Evolutionary conservation across 2,113 vertebrate genomes (phyloP).

Genomic region (Poecilia latipinna): DNA sequence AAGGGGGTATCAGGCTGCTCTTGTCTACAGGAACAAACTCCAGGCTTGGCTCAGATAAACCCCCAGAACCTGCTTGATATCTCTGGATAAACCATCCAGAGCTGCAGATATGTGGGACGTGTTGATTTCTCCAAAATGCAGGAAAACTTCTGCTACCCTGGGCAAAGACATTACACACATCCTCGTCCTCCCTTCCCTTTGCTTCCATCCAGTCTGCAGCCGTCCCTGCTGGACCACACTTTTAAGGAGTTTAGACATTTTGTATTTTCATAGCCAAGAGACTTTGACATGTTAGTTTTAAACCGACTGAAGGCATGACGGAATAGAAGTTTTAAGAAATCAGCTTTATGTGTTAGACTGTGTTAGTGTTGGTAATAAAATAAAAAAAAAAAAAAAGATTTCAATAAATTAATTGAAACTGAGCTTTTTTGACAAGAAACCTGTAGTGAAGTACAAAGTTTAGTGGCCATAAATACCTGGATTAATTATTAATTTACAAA

Average conservation of each 20-base stretch:
- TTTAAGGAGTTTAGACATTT: too few species aligned
- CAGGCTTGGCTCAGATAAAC: slow-evolving; percentile 84
- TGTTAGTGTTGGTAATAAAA: too few species aligned
- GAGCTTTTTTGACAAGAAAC: too few species aligned
- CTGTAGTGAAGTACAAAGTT: too few species aligned
- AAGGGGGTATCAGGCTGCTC: slow-evolving; percentile 23
- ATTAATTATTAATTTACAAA: too few species aligned
- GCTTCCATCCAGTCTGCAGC: slow-evolving; percentile 38
- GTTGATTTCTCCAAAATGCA: slow-evolving; percentile 81
- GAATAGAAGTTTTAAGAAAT: background rate
- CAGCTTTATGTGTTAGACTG: background rate
- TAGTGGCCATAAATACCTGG: too few species aligned
- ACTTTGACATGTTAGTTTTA: background rate
- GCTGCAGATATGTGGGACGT: slow-evolving; percentile 85
- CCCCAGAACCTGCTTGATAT: slow-evolving; percentile 71
- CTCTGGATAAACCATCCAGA: slow-evolving; percentile 56
- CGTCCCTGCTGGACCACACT: slow-evolving; percentile 15
- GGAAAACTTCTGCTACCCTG: slow-evolving; percentile 42
- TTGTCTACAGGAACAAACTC: slow-evolving; percentile 64
- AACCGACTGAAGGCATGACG: background rate
- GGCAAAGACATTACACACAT: slow-evolving; percentile 60
- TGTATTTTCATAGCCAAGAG: background rate
- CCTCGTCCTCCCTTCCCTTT: slow-evolving; percentile 29
- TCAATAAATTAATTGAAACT: too few species aligned
- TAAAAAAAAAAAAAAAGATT: too few species aligned